phyloP scores from a whole-genome alignment of 92 coral and sea anemone species.

The Heteractis magnifica region DNA sequence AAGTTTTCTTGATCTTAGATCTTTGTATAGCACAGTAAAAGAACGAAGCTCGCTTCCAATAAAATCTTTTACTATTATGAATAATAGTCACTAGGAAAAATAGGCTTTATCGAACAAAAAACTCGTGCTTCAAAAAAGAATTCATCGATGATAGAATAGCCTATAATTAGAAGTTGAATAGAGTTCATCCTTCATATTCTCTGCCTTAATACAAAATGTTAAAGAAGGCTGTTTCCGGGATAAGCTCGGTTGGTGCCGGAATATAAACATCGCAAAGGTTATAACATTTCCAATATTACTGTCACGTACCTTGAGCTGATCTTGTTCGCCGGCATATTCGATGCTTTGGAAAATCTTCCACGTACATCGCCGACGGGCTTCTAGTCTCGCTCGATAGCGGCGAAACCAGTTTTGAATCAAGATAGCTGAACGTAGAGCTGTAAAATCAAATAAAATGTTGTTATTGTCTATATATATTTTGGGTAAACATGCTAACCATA shows the following conservation, averaged over 20 bases:
- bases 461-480: background rate
- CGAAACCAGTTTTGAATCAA: constrained; percentile 96
- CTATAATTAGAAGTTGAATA: background rate
- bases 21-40: too few species aligned
- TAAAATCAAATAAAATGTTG: constrained; percentile 10
- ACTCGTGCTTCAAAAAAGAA: background rate
- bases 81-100: too few species aligned
- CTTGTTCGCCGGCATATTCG: constrained; percentile 95
- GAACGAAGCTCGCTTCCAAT: too few species aligned
- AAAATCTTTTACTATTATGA: too few species aligned
- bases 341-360: constrained; percentile 97
- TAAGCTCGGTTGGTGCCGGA: background rate
- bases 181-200: background rate
- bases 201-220: background rate
- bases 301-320: constrained; percentile 88
- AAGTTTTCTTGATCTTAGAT: too few species aligned
- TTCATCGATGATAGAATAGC: background rate
- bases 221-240: constrained; percentile 20
- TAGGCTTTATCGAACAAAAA: background rate
- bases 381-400: constrained; percentile 86
- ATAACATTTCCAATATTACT: background rate
- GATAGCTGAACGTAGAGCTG: constrained; percentile 86
- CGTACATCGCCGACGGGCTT: constrained; percentile 94
- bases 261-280: constrained; percentile 15
- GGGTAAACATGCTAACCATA: background rate